phyloP scores from a whole-genome alignment of 2,888 invertebrate species.

The Autographa gamma region DNA sequence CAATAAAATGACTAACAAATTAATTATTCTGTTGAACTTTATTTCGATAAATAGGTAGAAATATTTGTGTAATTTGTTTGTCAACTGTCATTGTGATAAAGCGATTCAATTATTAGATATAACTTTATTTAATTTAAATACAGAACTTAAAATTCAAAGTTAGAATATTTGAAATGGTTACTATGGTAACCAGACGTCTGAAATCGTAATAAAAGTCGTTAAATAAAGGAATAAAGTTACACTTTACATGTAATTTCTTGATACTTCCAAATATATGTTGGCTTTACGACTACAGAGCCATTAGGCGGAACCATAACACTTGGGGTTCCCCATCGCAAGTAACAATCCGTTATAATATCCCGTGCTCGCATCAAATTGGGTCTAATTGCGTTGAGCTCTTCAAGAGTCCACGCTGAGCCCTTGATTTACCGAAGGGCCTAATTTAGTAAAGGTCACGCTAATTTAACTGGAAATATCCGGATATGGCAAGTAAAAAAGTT shows the following conservation, averaged over 20 bases:
- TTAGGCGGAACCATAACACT: slow-evolving; percentile 8
- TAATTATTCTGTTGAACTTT: too few relatives aligned
- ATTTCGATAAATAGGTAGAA: not conserved
- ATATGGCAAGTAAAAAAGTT: slow-evolving; percentile 38
- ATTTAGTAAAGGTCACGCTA: slow-evolving; percentile 50
- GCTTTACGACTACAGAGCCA: not conserved
- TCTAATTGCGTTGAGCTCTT: slow-evolving; percentile 48
- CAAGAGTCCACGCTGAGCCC: slow-evolving; percentile 33
- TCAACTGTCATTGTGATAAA: slow-evolving; percentile 31
- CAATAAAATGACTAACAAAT: too few relatives aligned
- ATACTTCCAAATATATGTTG: not conserved
- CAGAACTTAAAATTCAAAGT: slow-evolving; percentile 9
- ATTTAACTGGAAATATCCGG: slow-evolving; percentile 46
- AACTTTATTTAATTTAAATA: slow-evolving; percentile 33
- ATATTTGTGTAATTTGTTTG: slow-evolving; percentile 22
- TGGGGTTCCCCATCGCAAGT: slow-evolving; percentile 8
- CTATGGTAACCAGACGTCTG: not conserved
- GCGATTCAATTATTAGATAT: slow-evolving; percentile 40
- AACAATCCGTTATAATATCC: slow-evolving; percentile 19
- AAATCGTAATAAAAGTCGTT: slow-evolving; percentile 1
- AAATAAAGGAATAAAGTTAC: not conserved
- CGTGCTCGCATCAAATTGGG: slow-evolving; percentile 31
- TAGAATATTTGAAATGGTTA: not conserved
- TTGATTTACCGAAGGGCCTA: slow-evolving; percentile 48
- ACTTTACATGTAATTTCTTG: slow-evolving; percentile 1